These are phyloP conservation scores for Drosophila kambysellisi DNA, from an alignment of 2,888 invertebrate species.

Conservation along the genomic window DNA sequence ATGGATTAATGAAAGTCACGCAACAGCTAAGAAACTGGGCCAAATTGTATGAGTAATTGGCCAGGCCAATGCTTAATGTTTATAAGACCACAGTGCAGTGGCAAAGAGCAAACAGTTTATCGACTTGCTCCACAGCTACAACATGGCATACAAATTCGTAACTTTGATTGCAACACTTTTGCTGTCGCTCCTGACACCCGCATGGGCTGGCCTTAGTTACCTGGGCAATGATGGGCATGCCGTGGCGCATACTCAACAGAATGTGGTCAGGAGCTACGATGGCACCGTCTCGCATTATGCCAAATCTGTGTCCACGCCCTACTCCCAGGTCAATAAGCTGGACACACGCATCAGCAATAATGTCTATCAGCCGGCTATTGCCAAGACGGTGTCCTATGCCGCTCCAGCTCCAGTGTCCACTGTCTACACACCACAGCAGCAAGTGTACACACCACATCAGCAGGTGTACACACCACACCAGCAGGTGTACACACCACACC, in stretches of 20 bases:
- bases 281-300: conserved; percentile 86
- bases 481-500: conserved; percentile 47
- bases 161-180: conserved; percentile 86
- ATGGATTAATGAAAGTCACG: conserved; percentile 79
- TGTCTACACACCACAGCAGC: conserved; percentile 56
- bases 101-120: conserved; percentile 69
- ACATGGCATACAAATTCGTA: conserved; percentile 86
- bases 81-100: conserved; percentile 49
- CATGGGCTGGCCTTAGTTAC: conserved; percentile 86
- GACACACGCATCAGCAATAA: conserved; percentile 87
- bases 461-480: conserved; percentile 42
- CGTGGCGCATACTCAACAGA: conserved; percentile 86
- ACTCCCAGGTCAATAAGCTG: conserved; percentile 87
- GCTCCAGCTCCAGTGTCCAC: conserved; percentile 81
- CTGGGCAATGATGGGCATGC: conserved; percentile 64
- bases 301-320: conserved; percentile 87
- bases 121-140: conserved; percentile 44
- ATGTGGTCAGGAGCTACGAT: conserved; percentile 86
- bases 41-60: conserved; percentile 50
- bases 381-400: conserved; percentile 80
- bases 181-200: conserved; percentile 85
- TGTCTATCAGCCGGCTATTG: conserved; percentile 85
- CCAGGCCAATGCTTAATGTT: conserved; percentile 35
- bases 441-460: conserved; percentile 40
- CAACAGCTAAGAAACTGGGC: conserved; percentile 54